A percentile compares a stretch with the other conserved stretches of the same genome.
These are phyloP conservation scores for Eupithecia subfuscata DNA, from an alignment of 2,888 invertebrate species.

Conservation along the genomic window DNA sequence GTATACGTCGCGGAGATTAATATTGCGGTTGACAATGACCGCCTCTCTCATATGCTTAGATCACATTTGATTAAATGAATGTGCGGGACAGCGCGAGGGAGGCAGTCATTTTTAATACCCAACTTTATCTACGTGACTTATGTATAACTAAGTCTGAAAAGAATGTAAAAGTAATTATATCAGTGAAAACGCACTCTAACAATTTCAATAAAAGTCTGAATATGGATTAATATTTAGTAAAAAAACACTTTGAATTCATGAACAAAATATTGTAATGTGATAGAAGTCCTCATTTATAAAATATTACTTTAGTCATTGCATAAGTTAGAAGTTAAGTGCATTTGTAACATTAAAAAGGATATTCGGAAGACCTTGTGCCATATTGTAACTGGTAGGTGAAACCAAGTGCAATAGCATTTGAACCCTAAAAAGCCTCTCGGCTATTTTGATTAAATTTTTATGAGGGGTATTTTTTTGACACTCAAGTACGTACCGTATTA, in stretches of 20 bases:
- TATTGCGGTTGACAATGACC: not conserved
- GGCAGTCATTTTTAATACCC: not conserved
- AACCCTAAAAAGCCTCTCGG: too few species aligned
- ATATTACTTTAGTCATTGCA: conserved; percentile 3
- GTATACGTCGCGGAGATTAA: not conserved
- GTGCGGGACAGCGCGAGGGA: not conserved
- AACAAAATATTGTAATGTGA: conserved; percentile 23
- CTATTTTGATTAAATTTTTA: too few species aligned
- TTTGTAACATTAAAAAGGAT: not conserved
- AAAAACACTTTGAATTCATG: not conserved
- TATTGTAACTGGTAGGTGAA: too few species aligned
- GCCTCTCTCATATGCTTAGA: not conserved
- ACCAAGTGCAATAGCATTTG: too few species aligned
- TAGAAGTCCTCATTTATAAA: conserved; percentile 25
- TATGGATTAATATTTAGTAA: not conserved
- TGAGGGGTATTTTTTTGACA: too few species aligned
- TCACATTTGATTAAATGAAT: not conserved
- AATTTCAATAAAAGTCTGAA: conserved; percentile 7
- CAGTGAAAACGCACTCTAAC: not conserved
- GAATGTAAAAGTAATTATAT: not conserved
- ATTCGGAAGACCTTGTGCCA: too few species aligned
- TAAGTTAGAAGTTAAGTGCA: not conserved
- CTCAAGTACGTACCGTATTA: too few species aligned
- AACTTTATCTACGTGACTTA: not conserved
- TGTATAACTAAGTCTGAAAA: not conserved